Evolutionary conservation across 2,888 invertebrate species (phyloP).

Genomic region (Synergus japonicus): DNA sequence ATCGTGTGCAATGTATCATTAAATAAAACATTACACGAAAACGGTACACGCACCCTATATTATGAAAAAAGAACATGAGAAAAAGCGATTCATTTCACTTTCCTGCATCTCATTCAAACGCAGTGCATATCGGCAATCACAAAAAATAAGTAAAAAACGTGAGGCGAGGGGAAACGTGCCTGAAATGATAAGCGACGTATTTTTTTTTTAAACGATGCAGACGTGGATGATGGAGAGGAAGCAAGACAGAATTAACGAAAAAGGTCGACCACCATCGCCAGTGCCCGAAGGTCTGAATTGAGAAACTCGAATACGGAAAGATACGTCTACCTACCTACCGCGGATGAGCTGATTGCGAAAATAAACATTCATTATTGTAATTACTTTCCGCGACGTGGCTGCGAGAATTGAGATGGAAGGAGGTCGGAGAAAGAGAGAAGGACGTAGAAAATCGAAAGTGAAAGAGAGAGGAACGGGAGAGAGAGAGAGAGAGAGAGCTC

Average conservation of each 20-base stretch:
- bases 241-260: neutral
- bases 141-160: constrained; percentile 2
- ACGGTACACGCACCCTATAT: neutral
- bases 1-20: neutral
- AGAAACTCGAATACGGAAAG: constrained; percentile 59
- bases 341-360: constrained; percentile 73
- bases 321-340: constrained; percentile 67
- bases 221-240: neutral
- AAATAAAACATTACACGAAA: constrained; percentile 7
- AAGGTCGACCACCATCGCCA: constrained; percentile 58
- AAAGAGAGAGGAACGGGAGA: constrained; percentile 45
- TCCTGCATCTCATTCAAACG: neutral
- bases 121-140: neutral
- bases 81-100: constrained; percentile 7
- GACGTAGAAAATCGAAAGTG: constrained; percentile 45
- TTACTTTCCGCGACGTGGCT: constrained; percentile 72
- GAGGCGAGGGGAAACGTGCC: constrained; percentile 2
- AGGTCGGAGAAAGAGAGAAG: constrained; percentile 41
- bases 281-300: constrained; percentile 63
- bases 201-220: neutral
- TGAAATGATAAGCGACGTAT: constrained; percentile 2
- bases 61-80: neutral
- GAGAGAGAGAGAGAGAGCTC: constrained; percentile 50
- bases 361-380: constrained; percentile 76
- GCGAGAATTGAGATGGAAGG: constrained; percentile 61